Evolutionary conservation across 2,113 vertebrate genomes (phyloP).

Genomic region (Sapayoa aenigma): DNA sequence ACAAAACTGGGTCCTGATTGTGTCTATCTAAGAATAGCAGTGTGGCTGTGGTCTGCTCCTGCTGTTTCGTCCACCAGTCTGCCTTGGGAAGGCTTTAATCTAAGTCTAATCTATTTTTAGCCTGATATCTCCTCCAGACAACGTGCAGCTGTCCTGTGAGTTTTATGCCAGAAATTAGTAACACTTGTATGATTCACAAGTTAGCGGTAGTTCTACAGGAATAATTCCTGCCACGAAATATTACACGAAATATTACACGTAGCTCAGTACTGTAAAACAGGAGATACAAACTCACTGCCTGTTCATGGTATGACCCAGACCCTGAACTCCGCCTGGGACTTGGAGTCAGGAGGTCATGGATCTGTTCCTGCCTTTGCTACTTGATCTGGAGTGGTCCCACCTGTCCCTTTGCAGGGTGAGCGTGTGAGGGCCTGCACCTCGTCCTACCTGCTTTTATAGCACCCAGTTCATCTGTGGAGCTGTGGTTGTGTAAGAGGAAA

Average conservation of each 20-base stretch:
- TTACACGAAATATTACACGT: neutral
- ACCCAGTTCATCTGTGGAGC: neutral
- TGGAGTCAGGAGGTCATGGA: neutral
- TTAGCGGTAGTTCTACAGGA: neutral
- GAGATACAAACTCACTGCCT: neutral
- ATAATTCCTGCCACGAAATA: neutral
- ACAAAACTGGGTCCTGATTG: conserved; percentile 3
- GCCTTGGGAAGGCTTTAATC: conserved; percentile 64
- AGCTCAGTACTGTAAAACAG: neutral
- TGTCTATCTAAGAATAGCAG: conserved; percentile 58
- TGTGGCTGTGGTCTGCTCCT: conserved; percentile 6
- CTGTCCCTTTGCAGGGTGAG: neutral
- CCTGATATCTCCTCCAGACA: conserved; percentile 64
- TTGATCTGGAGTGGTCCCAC: neutral
- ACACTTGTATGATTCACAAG: conserved; percentile 53
- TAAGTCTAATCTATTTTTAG: conserved; percentile 66
- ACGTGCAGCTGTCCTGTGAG: conserved; percentile 43
- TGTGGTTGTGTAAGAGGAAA: neutral
- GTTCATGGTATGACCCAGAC: neutral
- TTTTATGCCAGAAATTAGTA: conserved; percentile 53
- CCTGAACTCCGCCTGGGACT: neutral
- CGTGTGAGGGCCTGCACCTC: neutral
- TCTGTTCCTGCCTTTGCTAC: neutral
- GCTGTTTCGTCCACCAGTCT: conserved; percentile 30
- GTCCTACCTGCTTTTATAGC: neutral